Evolutionary conservation across 2,888 invertebrate genomes (phyloP).

Genomic region (Drosophila prolongata): DNA sequence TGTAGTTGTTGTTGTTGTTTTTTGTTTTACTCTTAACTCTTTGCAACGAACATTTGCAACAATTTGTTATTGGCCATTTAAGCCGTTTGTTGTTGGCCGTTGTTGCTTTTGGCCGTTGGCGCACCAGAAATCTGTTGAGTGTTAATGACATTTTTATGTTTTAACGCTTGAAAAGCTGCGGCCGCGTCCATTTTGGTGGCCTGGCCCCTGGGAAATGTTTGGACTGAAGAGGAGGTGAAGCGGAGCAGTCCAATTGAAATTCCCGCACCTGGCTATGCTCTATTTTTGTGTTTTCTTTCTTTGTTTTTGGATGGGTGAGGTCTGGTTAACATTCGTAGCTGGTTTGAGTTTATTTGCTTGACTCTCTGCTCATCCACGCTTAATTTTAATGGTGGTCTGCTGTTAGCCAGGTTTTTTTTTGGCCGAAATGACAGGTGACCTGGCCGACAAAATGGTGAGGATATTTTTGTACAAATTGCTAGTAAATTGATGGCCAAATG

Average conservation of each 20-base stretch:
- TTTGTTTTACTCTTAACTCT: conserved; percentile 26
- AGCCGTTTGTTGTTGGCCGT: conserved; percentile 61
- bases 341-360: conserved; percentile 38
- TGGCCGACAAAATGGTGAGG: conserved; percentile 16
- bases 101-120: conserved; percentile 53
- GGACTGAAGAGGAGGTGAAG: conserved; percentile 7
- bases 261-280: conserved; percentile 47
- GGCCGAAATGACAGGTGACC: conserved; percentile 46
- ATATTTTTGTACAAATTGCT: not conserved
- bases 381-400: conserved; percentile 28
- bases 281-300: conserved; percentile 20
- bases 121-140: conserved; percentile 75
- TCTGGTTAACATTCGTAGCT: conserved; percentile 37
- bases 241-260: conserved; percentile 65
- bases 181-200: conserved; percentile 50
- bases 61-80: conserved; percentile 80
- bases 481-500: conserved; percentile 6
- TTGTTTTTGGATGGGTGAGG: conserved; percentile 7
- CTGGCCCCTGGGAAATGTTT: conserved; percentile 18
- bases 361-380: conserved; percentile 28
- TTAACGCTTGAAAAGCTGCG: conserved; percentile 74
- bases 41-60: conserved; percentile 68
- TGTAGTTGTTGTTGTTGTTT: not conserved
- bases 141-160: conserved; percentile 79
- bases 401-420: conserved; percentile 28